Evolutionary conservation across 1,140 invertebrate species (phyloP), one percentile per base, ranked within the genome.

Genomic region (Heliconius himera): DNA sequence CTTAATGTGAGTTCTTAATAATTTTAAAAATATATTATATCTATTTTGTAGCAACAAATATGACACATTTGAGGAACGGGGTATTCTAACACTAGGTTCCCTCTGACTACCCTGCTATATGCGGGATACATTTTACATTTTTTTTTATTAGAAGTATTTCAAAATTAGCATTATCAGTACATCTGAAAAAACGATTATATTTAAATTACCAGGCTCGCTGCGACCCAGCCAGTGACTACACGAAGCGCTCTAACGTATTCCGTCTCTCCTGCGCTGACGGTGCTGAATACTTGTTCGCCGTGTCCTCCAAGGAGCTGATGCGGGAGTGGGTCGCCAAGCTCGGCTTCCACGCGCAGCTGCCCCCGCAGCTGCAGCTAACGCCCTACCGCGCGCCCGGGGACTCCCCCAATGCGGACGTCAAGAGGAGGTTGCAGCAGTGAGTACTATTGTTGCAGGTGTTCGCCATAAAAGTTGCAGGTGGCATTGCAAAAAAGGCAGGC

Each of bases 261-360:
- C 96, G 98, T 29, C 90, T 99, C n/a, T 96, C 96, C 80, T 96
- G 98, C 80, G 96, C 96, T 3, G 99, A 99, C 93, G 98, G 98
- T 8, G 97, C 98, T 0, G 98, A 99, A 93, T 99, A 98, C 94
- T 95, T 99, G 41, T 98, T 99, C 89, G 95, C 98, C 73, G 97
- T 98, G 72, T 93, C 96, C 1, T 96, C 95, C 75, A 96, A 96
- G 60, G 96, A 96, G 2, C 96, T 97, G 80, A 97, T 99, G 96
- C 95, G 96, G 83, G 98, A 99, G 75, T 99, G 99, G 99, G 96
- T 99, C 2, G 97, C 97, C 85, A 99, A 99, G 95, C 97, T 99
- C 82, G 96, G 96, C 51, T 99, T 99, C 95, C 98, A 99, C 92
- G 98, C 99, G n/a, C 96, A 96, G 85, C 94, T 99, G 79, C 97